These are phyloP conservation scores for Eurystomus glaucurus DNA, from an alignment of 2,797 vertebrate genomes.

Conservation along the genomic window DNA sequence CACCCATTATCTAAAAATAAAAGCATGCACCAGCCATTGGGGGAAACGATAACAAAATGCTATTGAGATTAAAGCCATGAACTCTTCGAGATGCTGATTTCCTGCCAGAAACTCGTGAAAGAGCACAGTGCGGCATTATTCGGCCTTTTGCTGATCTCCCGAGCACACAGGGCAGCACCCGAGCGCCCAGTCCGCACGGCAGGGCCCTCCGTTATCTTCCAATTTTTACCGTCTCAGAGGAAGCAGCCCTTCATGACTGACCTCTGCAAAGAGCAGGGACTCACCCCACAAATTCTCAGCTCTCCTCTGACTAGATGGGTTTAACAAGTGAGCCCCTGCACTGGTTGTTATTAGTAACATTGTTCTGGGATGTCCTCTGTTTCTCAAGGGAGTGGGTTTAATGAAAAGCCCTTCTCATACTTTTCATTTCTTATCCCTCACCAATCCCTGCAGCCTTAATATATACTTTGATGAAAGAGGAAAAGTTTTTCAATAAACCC, in stretches of 20 bases:
- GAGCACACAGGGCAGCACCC: accelerated
- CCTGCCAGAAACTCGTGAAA: background rate
- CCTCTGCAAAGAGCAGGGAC: background rate
- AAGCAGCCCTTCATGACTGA: background rate
- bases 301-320: background rate
- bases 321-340: background rate
- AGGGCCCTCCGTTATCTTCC: background rate
- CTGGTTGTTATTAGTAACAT: background rate
- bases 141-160: background rate
- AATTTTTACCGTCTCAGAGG: accelerated
- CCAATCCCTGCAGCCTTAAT: background rate
- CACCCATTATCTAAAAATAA: conserved; percentile 17
- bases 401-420: background rate
- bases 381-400: background rate
- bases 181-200: accelerated
- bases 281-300: background rate
- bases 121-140: background rate
- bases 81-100: background rate
- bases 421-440: background rate
- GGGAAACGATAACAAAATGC: background rate
- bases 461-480: background rate
- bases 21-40: background rate
- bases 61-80: background rate
- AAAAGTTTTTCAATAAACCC: background rate
- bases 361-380: background rate